A percentile compares a stretch with the other conserved stretches of the same genome.
phyloP scores from a whole-genome alignment of 2,797 vertebrate genomes.

The Neosilurus hyrtlii region DNA sequence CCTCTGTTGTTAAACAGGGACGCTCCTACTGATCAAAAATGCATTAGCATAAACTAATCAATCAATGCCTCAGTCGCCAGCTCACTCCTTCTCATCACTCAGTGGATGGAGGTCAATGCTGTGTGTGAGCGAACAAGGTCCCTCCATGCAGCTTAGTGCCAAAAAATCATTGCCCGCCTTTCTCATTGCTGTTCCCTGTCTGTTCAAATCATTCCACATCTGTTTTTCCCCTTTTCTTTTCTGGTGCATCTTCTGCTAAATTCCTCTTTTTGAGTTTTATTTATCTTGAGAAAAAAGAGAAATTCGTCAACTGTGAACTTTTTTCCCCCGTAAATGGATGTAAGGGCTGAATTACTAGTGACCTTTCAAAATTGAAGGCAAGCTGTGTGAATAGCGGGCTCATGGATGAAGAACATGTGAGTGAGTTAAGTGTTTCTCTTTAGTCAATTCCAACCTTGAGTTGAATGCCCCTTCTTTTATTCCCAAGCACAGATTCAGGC shows the following conservation, averaged over 20 bases:
- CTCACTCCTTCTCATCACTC: constrained; percentile 61
- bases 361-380: constrained; percentile 27
- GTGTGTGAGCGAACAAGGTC: constrained; percentile 27
- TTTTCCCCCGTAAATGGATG: constrained; percentile 23
- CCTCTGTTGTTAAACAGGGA: constrained; percentile 60
- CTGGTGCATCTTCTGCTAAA: background rate
- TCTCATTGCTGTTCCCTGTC: constrained; percentile 57
- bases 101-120: constrained; percentile 60
- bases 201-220: constrained; percentile 54
- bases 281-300: constrained; percentile 4
- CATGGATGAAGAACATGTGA: constrained; percentile 14
- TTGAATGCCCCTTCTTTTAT: constrained; percentile 15
- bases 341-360: constrained; percentile 6
- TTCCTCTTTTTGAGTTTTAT: constrained; percentile 3
- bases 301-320: constrained; percentile 12
- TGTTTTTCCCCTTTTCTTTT: constrained; percentile 47
- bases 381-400: constrained; percentile 25
- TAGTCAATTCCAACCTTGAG: constrained; percentile 25
- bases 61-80: constrained; percentile 64
- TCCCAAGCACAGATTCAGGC: constrained; percentile 7
- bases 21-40: constrained; percentile 66
- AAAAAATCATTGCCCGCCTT: constrained; percentile 54
- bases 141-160: constrained; percentile 47
- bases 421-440: constrained; percentile 30
- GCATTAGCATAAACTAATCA: constrained; percentile 73